Percentiles rank a stretch among this genome's conserved stretches.
These are phyloP conservation scores for Apteryx mantelli DNA, from an alignment of 2,113 vertebrate species.

Conservation along the genomic window DNA sequence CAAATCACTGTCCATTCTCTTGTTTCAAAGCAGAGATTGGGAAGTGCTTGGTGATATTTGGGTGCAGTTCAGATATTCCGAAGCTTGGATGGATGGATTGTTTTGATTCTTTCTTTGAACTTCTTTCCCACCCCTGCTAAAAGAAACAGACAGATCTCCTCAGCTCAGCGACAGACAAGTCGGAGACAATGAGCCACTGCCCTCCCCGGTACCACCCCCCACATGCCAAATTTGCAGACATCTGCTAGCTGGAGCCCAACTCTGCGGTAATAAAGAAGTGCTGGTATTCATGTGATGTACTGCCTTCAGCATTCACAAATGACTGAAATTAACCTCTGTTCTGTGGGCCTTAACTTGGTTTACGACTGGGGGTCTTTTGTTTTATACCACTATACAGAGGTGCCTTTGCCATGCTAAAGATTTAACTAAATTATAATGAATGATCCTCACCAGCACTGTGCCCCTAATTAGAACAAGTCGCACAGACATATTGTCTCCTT, in stretches of 20 bases:
- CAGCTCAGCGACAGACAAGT: slow-evolving; percentile 78
- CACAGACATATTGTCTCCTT: slow-evolving; percentile 87
- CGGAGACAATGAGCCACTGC: slow-evolving; percentile 75
- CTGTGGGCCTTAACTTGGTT: slow-evolving; percentile 57
- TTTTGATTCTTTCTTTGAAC: slow-evolving; percentile 85
- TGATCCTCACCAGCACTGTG: slow-evolving; percentile 78
- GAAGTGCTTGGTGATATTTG: slow-evolving; percentile 74
- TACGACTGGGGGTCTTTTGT: slow-evolving; percentile 67
- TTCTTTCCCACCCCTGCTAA: slow-evolving; percentile 74
- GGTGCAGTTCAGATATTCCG: slow-evolving; percentile 64
- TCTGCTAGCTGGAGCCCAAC: slow-evolving; percentile 74
- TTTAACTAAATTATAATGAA: slow-evolving; percentile 82
- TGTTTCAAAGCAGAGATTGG: slow-evolving; percentile 76
- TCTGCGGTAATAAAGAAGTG: slow-evolving; percentile 68
- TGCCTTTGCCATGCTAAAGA: slow-evolving; percentile 78
- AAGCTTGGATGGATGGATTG: slow-evolving; percentile 68
- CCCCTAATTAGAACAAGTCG: slow-evolving; percentile 87
- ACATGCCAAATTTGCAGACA: slow-evolving; percentile 74
- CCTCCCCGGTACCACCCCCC: slow-evolving; percentile 20
- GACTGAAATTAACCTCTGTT: slow-evolving; percentile 71
- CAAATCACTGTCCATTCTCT: slow-evolving; percentile 38
- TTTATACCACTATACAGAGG: slow-evolving; percentile 73
- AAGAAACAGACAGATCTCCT: slow-evolving; percentile 76
- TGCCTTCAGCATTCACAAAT: slow-evolving; percentile 53
- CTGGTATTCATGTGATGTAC: slow-evolving; percentile 73